Conservation (phyloP, 2,113 vertebrate species). For the Ariopsis seemanni region DNA sequence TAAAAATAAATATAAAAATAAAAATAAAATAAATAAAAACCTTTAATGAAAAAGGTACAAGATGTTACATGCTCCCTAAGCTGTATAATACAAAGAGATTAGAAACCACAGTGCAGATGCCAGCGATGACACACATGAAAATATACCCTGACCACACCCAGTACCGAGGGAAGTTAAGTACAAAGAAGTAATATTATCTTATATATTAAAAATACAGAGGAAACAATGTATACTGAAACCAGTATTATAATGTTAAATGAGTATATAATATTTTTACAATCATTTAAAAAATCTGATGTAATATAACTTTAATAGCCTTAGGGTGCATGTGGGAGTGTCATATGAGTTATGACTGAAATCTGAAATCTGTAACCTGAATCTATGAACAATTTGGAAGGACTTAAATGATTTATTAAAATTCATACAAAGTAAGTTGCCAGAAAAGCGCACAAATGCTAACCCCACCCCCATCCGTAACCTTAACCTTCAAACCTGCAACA, state of each 20-base stretch:
- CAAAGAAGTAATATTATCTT: neutral
- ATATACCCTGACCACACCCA: conserved; percentile 24
- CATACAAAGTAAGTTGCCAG: neutral
- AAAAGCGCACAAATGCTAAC: neutral
- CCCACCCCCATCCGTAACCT: neutral
- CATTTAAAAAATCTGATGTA: neutral
- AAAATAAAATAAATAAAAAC: no score
- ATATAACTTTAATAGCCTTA: neutral
- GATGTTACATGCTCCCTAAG: neutral
- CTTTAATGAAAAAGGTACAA: neutral
- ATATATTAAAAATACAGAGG: neutral
- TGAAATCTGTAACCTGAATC: neutral
- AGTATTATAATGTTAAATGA: no score
- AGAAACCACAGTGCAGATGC: neutral
- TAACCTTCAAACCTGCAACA: neutral
- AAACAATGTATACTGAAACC: neutral
- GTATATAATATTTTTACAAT: neutral
- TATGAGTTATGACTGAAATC: neutral
- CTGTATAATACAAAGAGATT: neutral
- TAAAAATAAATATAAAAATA: neutral
- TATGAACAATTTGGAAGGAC: neutral
- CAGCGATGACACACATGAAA: conserved; percentile 32
- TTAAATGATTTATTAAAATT: neutral
- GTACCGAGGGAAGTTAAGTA: neutral
- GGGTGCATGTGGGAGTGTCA: neutral